Evolutionary conservation across 2,113 vertebrate species (phyloP), one percentile per base, ranked within the genome.

Genomic region (Octodon degus): DNA sequence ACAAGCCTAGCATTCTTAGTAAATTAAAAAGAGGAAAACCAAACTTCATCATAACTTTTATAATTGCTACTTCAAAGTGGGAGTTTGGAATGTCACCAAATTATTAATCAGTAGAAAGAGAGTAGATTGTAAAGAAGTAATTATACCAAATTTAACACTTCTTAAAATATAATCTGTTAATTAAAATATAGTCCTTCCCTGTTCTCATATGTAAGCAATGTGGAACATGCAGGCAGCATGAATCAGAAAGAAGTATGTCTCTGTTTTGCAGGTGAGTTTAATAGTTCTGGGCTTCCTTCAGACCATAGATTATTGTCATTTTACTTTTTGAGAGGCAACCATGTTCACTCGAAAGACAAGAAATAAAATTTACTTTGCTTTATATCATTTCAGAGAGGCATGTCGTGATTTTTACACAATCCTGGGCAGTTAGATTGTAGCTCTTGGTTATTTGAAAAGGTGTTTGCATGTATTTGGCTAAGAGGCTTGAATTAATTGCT

Each of bases 71-170:
- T 96, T 97, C 40, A 90, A 89, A 80, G 83, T 89, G 83, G 37
- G 37, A 91, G 25, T 90, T 97, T 87, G 90, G 90, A 94, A 92
- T 89, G 79, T 63, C 9, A 68, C 40, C 40, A 94, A 92, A 86
- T 89, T 92, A 89, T 96, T 97, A 86, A 97, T 90, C 86, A 93
- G 63, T 68, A 74, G 55, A 94, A 95, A 79, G 88, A 95, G 20
- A 86, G 43, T 87, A 92, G 94, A 91, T 92, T 96, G 84, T n/a
- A 53, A 95, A 95, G 91, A 93, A 30, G 55, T 79, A 93, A 95
- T 96, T 92, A 83, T 76, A 53, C 37, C 62, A 95, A 84, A 95
- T 94, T 84, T 81, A 87, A 79, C 81, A 67, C 40, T 83, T 95
- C 62, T 94, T 81, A 50, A 96, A 85, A 93, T 67, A 10, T 60